Base-by-base conservation (phyloP, 2,888 invertebrate genomes). In the Drosophila histrio region DNA sequence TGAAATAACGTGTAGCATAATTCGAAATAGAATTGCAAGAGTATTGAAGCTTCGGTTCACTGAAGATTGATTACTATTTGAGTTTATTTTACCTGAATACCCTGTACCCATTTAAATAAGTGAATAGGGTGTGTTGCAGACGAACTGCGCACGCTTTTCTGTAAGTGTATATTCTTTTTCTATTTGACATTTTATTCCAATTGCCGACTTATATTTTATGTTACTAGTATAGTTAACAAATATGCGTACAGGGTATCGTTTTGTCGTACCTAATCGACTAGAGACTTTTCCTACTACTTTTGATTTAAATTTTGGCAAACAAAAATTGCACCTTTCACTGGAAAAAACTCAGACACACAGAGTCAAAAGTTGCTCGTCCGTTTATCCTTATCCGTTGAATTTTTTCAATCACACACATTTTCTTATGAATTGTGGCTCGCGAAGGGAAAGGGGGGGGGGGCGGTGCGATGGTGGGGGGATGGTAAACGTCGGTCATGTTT, bases 401-500 rank as follows among this genome's bases (percentile, higher is more conserved):
- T 79, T 44, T 65, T 78, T 77, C 85, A 87, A 82, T 84, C 87
- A 87, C 75, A 81, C 78, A 80, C 78, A 71, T 61, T n/a, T n/a
- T 56, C 30, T 41, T 34, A 80, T 83, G 84, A 72, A 82, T 82
- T 66, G 79, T 66, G 52, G 15, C 24, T 21, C 15, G 15, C 26
- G 15, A 9, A 8, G 36, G 34, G 8, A 8, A 2, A 32, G 5
- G 15, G 9, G 6, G 36, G 3, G 3, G 13, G 9, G 24, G 13
- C 4, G 22, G 6, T 2, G 5, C 11, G 58, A 1, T 17, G 22
- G n/a, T 17, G 24, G 43, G 9, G 9, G 2, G 21, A 32, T 17
- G 63, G 80, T 69, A 67, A 85, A 75, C 88, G 82, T 78, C 72
- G 72, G 77, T 73, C 87, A 80, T 88, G 89, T 89, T 88, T 74